These are phyloP conservation scores for Ctenopoma kingsleyae DNA, from an alignment of 2,797 vertebrate species.

Conservation along the genomic window DNA sequence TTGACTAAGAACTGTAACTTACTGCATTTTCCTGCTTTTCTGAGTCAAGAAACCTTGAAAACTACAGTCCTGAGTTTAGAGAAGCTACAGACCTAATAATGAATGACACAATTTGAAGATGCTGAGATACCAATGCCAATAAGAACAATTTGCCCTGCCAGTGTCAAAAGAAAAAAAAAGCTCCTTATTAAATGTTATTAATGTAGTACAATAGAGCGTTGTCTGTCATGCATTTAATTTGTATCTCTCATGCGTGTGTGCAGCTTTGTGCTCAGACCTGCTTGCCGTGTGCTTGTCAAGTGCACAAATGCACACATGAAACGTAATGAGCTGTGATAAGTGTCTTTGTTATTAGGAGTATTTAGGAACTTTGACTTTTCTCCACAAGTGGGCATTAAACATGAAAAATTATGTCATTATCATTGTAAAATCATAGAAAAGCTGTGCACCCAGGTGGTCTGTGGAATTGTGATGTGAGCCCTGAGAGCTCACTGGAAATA, in stretches of 20 bases:
- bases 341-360: slow-evolving; percentile 44
- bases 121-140: slow-evolving; percentile 58
- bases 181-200: slow-evolving; percentile 68
- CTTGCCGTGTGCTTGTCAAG: slow-evolving; percentile 18
- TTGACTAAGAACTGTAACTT: neutral
- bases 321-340: slow-evolving; percentile 42
- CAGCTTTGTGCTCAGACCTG: slow-evolving; percentile 31
- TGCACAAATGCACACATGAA: slow-evolving; percentile 29
- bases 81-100: slow-evolving; percentile 59
- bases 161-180: slow-evolving; percentile 52
- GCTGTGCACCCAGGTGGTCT: neutral
- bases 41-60: slow-evolving; percentile 19
- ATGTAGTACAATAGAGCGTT: slow-evolving; percentile 69
- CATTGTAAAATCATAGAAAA: neutral
- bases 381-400: slow-evolving; percentile 1
- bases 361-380: slow-evolving; percentile 25
- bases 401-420: neutral
- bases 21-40: slow-evolving; percentile 3
- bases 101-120: slow-evolving; percentile 63
- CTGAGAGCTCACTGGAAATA: neutral
- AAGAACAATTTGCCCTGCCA: slow-evolving; percentile 58
- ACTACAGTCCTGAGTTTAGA: slow-evolving; percentile 31
- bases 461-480: neutral
- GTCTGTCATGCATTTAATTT: slow-evolving; percentile 58
- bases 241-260: slow-evolving; percentile 41